These are phyloP conservation scores for Heliconius charithonia DNA, from an alignment of 2,888 invertebrate species.

Conservation along the genomic window DNA sequence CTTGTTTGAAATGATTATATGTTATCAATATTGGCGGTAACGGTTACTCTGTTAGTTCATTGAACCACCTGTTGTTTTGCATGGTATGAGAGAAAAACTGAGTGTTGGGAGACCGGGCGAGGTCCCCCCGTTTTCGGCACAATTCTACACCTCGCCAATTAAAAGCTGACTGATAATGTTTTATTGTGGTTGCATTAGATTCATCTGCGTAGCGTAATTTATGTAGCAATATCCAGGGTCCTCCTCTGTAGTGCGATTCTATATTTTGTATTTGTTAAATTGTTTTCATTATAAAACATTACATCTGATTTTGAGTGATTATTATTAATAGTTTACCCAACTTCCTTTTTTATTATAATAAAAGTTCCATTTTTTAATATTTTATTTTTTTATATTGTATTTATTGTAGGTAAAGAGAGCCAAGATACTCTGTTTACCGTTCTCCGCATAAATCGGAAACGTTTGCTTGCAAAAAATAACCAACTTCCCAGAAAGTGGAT, in stretches of 20 bases:
- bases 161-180: constrained; percentile 66
- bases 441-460: too few species aligned
- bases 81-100: constrained; percentile 72
- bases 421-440: too few species aligned
- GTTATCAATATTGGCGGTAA: constrained; percentile 49
- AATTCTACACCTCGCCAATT: constrained; percentile 72
- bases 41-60: constrained; percentile 61
- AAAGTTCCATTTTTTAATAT: too few species aligned
- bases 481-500: too few species aligned
- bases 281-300: not conserved
- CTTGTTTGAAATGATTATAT: constrained; percentile 43
- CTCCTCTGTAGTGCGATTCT: too few species aligned
- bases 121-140: constrained; percentile 47
- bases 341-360: too few species aligned
- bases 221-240: too few species aligned
- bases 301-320: not conserved
- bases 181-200: constrained; percentile 18
- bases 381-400: not conserved
- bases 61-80: constrained; percentile 72
- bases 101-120: constrained; percentile 57
- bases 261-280: too few species aligned
- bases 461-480: too few species aligned
- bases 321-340: not conserved
- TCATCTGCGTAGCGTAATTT: not conserved
- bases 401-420: not conserved